Conservation (phyloP, 2,113 vertebrate genomes). For the Heteronetta atricapilla region DNA sequence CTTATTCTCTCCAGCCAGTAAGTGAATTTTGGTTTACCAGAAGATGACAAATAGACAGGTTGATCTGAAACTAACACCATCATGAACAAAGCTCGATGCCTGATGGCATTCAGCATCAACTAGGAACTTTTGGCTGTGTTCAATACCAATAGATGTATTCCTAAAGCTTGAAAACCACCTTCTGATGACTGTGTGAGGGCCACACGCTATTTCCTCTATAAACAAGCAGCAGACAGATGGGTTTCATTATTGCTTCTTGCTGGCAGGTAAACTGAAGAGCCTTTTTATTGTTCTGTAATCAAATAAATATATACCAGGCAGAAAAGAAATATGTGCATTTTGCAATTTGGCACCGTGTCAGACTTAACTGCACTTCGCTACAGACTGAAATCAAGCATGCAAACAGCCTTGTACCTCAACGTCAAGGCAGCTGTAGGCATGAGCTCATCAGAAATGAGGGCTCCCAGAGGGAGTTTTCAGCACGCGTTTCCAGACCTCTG, state of each 20-base stretch:
- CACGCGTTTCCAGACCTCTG: background rate
- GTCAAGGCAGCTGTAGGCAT: accelerated
- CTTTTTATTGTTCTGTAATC: background rate
- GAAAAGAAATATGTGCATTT: background rate
- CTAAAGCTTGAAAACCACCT: background rate
- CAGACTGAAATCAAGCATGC: background rate
- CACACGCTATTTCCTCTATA: background rate
- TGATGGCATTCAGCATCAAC: background rate
- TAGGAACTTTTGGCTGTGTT: background rate
- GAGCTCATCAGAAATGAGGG: background rate
- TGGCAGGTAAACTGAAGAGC: background rate
- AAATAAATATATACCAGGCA: background rate
- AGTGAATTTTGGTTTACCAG: background rate
- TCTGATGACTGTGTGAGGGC: background rate
- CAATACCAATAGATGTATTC: background rate
- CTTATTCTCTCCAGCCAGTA: background rate
- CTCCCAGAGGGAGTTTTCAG: background rate
- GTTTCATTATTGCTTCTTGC: background rate
- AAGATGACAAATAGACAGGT: background rate
- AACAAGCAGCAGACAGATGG: background rate
- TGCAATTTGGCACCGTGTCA: background rate
- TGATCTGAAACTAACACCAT: background rate
- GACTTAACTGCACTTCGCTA: background rate
- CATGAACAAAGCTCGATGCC: background rate
- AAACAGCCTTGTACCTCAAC: background rate